phyloP scores from a whole-genome alignment of 1,140 invertebrate genomes.

The Planococcus citri region DNA sequence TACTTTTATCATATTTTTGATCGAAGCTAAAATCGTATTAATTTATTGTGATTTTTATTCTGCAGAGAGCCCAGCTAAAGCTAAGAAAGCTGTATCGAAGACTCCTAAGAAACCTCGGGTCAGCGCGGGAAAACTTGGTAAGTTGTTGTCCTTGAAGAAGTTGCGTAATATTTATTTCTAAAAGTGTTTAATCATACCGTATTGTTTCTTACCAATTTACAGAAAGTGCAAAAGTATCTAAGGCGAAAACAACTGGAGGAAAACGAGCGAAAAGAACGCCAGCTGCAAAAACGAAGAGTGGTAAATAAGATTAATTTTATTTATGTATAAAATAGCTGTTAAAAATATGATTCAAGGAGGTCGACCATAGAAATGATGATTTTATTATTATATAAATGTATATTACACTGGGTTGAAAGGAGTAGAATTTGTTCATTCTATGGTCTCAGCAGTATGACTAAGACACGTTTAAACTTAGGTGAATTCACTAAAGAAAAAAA shows the following conservation, averaged over 20 bases:
- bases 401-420: not conserved
- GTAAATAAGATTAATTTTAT: not conserved
- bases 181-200: no score
- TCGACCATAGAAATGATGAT: not conserved
- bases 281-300: not conserved
- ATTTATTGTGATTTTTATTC: not conserved
- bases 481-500: no score
- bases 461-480: not conserved
- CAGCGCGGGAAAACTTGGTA: not conserved
- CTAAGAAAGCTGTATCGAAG: not conserved
- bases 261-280: not conserved
- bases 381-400: not conserved
- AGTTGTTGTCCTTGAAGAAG: not conserved
- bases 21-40: not conserved
- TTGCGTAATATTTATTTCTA: not conserved
- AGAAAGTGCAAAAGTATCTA: not conserved
- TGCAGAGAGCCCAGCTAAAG: not conserved
- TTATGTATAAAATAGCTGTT: not conserved
- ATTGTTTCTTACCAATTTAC: no score
- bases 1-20: no score
- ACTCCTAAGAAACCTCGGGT: not conserved
- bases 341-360: not conserved
- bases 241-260: not conserved
- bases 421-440: not conserved
- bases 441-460: not conserved